Conservation (phyloP, 2,797 vertebrate genomes). For the Otolemur crassicaudatus region DNA sequence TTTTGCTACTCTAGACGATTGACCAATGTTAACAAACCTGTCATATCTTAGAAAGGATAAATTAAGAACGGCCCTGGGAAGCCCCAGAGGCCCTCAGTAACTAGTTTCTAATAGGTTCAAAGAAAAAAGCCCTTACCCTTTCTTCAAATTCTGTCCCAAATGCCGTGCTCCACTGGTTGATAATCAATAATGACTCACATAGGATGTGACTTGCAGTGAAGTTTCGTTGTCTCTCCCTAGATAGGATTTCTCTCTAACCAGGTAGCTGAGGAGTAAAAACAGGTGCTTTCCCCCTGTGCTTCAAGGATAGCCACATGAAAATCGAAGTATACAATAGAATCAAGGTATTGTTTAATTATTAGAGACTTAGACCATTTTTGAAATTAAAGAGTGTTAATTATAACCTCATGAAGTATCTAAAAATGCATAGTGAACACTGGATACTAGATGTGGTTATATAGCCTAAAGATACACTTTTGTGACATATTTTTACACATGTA, state of each 20-base stretch:
- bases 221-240: neutral
- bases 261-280: neutral
- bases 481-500: neutral
- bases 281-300: neutral
- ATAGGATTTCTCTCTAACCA: neutral
- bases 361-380: neutral
- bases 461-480: neutral
- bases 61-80: slow-evolving; percentile 15
- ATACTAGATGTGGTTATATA: rapidly evolving
- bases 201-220: neutral
- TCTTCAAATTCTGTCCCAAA: neutral
- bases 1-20: slow-evolving; percentile 42
- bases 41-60: slow-evolving; percentile 45
- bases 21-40: neutral
- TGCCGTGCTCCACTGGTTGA: neutral
- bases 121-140: neutral
- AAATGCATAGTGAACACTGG: neutral
- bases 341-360: neutral
- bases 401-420: neutral
- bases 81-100: slow-evolving; percentile 25
- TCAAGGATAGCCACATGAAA: neutral
- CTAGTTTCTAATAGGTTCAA: neutral
- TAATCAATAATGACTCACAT: neutral
- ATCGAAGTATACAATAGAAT: neutral
- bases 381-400: neutral